phyloP scores from a whole-genome alignment of 2,113 vertebrate genomes.

The Dendrocopos noguchii region DNA sequence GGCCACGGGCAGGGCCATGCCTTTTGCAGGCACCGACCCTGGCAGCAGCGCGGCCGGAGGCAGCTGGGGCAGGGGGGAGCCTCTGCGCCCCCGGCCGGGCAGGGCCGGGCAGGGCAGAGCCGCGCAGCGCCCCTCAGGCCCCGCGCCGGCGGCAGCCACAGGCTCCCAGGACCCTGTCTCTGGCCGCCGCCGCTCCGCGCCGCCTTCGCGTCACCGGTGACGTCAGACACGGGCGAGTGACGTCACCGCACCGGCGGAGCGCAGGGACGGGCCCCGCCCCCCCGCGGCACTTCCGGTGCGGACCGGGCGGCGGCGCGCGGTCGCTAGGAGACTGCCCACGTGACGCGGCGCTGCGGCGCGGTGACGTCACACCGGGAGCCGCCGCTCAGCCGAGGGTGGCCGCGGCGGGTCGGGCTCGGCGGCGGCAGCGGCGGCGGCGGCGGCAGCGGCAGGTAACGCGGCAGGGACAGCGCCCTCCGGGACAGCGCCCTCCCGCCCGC shows the following conservation, averaged over 20 bases:
- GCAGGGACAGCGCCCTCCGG: too few species aligned
- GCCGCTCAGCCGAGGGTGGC: neutral
- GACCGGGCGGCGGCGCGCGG: neutral
- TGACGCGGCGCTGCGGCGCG: neutral
- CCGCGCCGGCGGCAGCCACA: neutral
- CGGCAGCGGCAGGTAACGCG: neutral
- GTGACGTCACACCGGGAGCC: constrained; percentile 13
- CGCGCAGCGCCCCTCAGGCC: neutral
- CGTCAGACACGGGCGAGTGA: neutral
- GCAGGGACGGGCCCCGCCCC: neutral
- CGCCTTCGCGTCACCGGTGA: fast-evolving
- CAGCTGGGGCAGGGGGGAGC: too few species aligned
- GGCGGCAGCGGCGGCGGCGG: neutral
- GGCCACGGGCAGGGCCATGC: too few species aligned
- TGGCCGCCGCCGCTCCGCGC: neutral
- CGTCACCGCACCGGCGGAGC: fast-evolving
- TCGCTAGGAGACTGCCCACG: neutral
- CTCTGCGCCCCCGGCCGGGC: neutral
- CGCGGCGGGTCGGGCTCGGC: fast-evolving
- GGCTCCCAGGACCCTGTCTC: neutral
- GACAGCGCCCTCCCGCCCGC: too few species aligned
- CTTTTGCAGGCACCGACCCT: too few species aligned
- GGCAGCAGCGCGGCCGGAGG: too few species aligned
- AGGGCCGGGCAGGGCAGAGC: neutral
- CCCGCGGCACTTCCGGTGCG: neutral